Conservation (phyloP, 2,113 vertebrate genomes). For the Myxocyprinus asiaticus region DNA sequence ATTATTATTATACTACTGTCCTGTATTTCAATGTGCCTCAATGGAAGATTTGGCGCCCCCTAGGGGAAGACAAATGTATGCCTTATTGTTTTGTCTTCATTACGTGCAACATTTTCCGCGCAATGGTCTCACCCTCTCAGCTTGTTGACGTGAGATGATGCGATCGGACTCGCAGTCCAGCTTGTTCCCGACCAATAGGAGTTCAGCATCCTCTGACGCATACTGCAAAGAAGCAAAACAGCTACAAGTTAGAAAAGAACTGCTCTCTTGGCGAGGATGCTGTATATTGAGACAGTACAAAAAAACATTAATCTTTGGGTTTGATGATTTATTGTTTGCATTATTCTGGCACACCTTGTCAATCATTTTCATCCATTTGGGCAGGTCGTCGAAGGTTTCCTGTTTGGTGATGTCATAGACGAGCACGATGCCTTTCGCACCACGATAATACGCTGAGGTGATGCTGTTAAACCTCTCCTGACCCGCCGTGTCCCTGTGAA, state of each 20-base stretch:
- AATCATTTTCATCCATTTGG: conserved; percentile 99
- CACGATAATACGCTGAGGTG: conserved; percentile 98
- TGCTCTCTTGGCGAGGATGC: not conserved
- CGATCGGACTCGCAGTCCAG: conserved; percentile 95
- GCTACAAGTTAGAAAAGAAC: not conserved
- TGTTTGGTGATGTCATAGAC: conserved; percentile 99
- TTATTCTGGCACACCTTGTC: conserved; percentile 84
- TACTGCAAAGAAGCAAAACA: conserved; percentile 77
- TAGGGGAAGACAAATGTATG: too few species aligned
- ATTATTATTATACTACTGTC: too few species aligned
- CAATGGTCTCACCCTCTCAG: conserved; percentile 84
- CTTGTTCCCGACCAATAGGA: conserved; percentile 97
- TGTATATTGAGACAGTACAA: not conserved
- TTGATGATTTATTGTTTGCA: too few species aligned
- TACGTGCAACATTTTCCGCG: too few species aligned
- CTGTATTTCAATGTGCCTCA: too few species aligned
- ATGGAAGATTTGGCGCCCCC: too few species aligned
- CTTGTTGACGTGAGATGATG: conserved; percentile 89
- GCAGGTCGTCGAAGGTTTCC: conserved; percentile 96
- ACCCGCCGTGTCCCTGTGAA: conserved; percentile 94
- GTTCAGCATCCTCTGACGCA: conserved; percentile 96
- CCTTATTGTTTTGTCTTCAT: too few species aligned
- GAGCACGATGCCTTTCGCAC: conserved; percentile 96
- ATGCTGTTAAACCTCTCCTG: conserved; percentile 99
- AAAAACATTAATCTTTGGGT: not conserved